A percentile compares a stretch with the other conserved stretches of the same genome.
These are phyloP conservation scores for Corynorhinus townsendii DNA, from an alignment of 2,113 vertebrate genomes.

Conservation along the genomic window DNA sequence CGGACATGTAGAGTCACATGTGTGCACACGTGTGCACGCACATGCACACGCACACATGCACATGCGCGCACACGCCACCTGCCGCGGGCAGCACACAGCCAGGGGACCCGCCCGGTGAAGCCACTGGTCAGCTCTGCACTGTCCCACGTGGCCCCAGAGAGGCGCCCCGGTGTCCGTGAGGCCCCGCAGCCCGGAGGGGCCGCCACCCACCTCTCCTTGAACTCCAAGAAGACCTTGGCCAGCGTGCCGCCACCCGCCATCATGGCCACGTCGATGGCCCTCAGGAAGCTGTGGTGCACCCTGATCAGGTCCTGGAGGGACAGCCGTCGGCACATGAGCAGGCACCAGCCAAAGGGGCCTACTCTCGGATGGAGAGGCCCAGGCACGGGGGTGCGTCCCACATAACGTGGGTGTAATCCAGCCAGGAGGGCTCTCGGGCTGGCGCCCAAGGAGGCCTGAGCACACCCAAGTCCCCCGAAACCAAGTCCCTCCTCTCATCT, in stretches of 20 bases:
- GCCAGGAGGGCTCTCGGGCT: fast-evolving
- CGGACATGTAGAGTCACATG: not conserved
- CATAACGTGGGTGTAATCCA: fast-evolving
- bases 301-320: constrained; percentile 89
- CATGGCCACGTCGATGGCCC: constrained; percentile 92
- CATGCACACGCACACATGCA: too few relatives aligned
- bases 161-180: fast-evolving
- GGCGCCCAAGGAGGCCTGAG: not conserved
- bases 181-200: fast-evolving
- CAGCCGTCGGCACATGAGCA: not conserved
- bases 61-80: fast-evolving
- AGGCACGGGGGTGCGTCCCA: fast-evolving
- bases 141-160: fast-evolving
- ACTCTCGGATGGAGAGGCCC: fast-evolving
- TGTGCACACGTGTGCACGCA: not conserved
- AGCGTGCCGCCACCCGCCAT: constrained; percentile 88
- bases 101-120: fast-evolving
- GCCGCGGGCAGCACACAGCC: not conserved
- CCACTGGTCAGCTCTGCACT: not conserved
- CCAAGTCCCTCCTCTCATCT: not conserved
- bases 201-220: constrained; percentile 91
- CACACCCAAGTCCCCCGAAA: not conserved
- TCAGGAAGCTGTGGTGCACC: constrained; percentile 92
- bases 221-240: constrained; percentile 96
- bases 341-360: fast-evolving